phyloP scores from a whole-genome alignment of 2,888 invertebrate species.

The Cephus runcator region DNA sequence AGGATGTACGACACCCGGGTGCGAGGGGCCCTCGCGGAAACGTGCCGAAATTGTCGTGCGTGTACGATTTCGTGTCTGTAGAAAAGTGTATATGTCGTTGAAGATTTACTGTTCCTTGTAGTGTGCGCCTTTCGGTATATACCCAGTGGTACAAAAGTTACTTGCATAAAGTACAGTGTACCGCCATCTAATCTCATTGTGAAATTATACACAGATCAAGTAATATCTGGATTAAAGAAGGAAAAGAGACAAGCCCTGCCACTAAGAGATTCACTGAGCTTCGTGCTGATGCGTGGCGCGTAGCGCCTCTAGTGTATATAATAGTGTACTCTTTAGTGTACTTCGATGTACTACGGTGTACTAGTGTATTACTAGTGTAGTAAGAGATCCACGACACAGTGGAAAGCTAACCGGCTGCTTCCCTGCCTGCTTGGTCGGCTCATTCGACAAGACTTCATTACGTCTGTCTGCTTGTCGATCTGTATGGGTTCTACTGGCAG shows the following conservation, averaged over 20 bases:
- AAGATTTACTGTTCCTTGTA: neutral
- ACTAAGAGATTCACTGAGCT: neutral
- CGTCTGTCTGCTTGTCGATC: neutral
- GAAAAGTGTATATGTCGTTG: neutral
- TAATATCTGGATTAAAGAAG: neutral
- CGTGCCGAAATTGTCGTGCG: conserved; percentile 16
- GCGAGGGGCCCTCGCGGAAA: conserved; percentile 9
- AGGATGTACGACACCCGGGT: conserved; percentile 24
- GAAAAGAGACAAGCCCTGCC: neutral
- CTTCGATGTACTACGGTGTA: conserved; percentile 11
- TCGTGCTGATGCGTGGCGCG: neutral
- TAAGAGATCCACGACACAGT: conserved; percentile 1
- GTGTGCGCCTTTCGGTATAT: neutral
- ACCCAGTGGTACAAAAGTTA: neutral
- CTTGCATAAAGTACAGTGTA: neutral
- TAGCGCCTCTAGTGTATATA: conserved; percentile 16
- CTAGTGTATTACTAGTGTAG: conserved; percentile 34
- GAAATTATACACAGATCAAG: neutral
- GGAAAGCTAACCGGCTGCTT: conserved; percentile 40
- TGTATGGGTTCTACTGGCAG: neutral
- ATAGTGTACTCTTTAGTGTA: conserved; percentile 15
- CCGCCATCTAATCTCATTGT: neutral
- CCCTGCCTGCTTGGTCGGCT: conserved; percentile 6
- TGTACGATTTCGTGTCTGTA: neutral
- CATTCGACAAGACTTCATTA: conserved; percentile 10